Percentiles rank a stretch among this genome's conserved stretches.
These are phyloP conservation scores for Galleria mellonella DNA, from an alignment of 1,140 invertebrate genomes.

Conservation along the genomic window DNA sequence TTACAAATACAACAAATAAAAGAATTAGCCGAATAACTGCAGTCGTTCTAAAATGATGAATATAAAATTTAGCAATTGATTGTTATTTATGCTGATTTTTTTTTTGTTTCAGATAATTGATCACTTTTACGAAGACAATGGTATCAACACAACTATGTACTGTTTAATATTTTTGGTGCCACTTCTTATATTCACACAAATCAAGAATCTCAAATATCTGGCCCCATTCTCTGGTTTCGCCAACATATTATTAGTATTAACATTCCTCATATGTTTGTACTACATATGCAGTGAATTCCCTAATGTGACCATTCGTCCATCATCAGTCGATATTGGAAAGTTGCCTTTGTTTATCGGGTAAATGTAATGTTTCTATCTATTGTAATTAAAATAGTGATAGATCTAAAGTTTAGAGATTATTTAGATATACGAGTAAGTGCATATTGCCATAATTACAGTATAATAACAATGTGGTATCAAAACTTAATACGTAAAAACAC, in stretches of 20 bases:
- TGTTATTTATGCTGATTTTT: no score
- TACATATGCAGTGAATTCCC: conserved; percentile 79
- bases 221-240: conserved; percentile 85
- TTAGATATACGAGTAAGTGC: no score
- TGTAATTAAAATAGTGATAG: conserved; percentile 17
- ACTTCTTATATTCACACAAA: conserved; percentile 77
- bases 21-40: no score
- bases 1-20: no score
- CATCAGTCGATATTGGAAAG: conserved; percentile 64
- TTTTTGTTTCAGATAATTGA: conserved; percentile 76
- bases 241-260: conserved; percentile 80
- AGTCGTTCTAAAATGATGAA: no score
- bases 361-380: conserved; percentile 16
- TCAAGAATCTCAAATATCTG: conserved; percentile 81
- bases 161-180: conserved; percentile 77
- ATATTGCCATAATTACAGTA: no score
- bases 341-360: conserved; percentile 80
- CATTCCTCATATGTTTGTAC: conserved; percentile 83
- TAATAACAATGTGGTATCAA: no score
- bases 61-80: no score
- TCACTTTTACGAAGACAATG: conserved; percentile 38
- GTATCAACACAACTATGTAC: conserved; percentile 63
- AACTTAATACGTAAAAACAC: no score
- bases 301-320: conserved; percentile 62
- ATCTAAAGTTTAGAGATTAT: no score